Conservation (phyloP, 2,888 invertebrate species). For the Chloromyia formosa region DNA sequence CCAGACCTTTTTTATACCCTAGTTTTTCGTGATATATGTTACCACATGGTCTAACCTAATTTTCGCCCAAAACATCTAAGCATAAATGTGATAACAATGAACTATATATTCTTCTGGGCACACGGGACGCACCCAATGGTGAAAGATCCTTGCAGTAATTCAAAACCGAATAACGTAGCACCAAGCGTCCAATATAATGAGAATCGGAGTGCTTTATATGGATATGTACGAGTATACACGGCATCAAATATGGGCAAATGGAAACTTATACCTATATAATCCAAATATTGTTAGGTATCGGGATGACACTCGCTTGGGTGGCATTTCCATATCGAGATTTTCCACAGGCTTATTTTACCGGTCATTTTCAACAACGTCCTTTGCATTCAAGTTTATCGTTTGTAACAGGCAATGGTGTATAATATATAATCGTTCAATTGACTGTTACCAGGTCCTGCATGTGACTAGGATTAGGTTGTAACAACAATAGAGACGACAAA, state of each 20-base stretch:
- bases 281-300: slow-evolving; percentile 8
- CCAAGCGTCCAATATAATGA: too few species aligned
- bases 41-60: too few species aligned
- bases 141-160: slow-evolving; percentile 20
- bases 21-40: too few species aligned
- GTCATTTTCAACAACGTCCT: slow-evolving; percentile 30
- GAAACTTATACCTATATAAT: too few species aligned
- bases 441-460: slow-evolving; percentile 18
- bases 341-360: slow-evolving; percentile 28
- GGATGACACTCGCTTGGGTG: background rate
- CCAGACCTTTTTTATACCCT: too few species aligned
- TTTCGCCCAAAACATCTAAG: background rate
- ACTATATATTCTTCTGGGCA: background rate
- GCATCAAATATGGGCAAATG: too few species aligned
- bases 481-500: background rate
- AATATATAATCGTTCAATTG: slow-evolving; percentile 40
- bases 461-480: slow-evolving; percentile 17
- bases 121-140: background rate
- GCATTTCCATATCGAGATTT: slow-evolving; percentile 24
- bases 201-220: too few species aligned
- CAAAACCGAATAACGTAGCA: background rate
- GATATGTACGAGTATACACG: too few species aligned
- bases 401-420: slow-evolving; percentile 38
- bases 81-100: slow-evolving; percentile 22
- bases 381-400: slow-evolving; percentile 28